Evolutionary conservation across 2,113 vertebrate genomes (phyloP).

Genomic region (Halichoeres trimaculatus): DNA sequence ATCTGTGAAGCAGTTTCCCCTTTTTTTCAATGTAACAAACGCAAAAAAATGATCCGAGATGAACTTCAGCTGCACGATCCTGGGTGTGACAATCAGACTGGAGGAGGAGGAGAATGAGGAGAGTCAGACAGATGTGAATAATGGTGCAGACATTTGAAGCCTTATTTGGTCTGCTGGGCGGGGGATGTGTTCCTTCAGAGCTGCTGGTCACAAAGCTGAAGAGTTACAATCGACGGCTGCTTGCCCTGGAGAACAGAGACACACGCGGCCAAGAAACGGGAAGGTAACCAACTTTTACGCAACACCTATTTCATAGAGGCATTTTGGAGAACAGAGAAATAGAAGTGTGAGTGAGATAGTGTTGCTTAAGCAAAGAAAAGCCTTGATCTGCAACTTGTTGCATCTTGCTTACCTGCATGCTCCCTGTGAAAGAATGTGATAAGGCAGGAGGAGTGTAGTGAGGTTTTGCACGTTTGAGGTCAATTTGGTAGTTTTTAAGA

Average conservation of each 20-base stretch:
- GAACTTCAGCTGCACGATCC: constrained; percentile 10
- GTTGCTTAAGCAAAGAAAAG: neutral
- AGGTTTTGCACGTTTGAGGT: neutral
- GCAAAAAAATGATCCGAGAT: neutral
- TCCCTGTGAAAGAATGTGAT: neutral
- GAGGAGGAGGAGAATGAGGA: constrained; percentile 22
- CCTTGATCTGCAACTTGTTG: constrained; percentile 42
- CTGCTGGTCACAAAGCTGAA: constrained; percentile 29
- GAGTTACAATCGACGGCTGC: constrained; percentile 38
- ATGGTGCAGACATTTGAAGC: constrained; percentile 65
- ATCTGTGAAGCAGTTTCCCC: too few relatives aligned
- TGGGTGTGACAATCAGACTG: constrained; percentile 30
- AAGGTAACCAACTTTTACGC: constrained; percentile 38
- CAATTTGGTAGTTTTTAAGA: neutral
- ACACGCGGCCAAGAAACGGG: neutral
- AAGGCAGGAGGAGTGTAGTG: neutral
- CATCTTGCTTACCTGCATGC: constrained; percentile 14
- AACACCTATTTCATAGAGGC: too few relatives aligned
- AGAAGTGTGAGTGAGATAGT: neutral
- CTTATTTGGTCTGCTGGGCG: constrained; percentile 78
- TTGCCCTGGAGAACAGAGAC: constrained; percentile 23
- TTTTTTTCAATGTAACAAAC: too few relatives aligned
- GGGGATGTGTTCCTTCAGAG: constrained; percentile 31
- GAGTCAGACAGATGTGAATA: constrained; percentile 61
- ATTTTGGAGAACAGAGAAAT: neutral